These are phyloP conservation scores for Syrista parreyssii DNA, from an alignment of 2,888 invertebrate genomes.

Conservation along the genomic window DNA sequence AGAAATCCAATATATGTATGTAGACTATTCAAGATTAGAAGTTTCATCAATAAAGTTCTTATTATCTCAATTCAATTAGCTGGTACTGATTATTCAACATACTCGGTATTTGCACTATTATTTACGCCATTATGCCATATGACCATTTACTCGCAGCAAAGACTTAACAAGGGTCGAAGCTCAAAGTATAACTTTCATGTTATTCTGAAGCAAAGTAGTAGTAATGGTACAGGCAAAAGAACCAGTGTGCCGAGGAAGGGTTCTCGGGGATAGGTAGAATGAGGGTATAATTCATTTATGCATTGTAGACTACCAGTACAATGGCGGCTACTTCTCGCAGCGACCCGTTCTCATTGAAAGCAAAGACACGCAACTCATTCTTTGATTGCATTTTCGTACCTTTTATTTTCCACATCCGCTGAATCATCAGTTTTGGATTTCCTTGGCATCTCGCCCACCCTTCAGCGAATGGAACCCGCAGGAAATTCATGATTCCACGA, in stretches of 20 bases:
- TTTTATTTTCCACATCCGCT: conserved; percentile 6
- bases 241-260: background rate
- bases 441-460: too few species aligned
- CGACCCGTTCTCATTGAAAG: conserved; percentile 2
- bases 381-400: background rate
- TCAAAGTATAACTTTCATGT: background rate
- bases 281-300: conserved; percentile 25
- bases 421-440: too few species aligned
- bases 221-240: background rate
- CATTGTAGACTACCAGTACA: conserved; percentile 18
- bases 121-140: background rate
- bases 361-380: conserved; percentile 5
- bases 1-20: too few species aligned
- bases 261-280: background rate
- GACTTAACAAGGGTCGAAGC: conserved; percentile 42
- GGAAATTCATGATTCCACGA: too few species aligned
- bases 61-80: too few species aligned
- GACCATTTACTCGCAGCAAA: conserved; percentile 22
- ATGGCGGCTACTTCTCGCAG: conserved; percentile 7
- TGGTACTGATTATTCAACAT: too few species aligned
- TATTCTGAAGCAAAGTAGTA: background rate
- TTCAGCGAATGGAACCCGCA: too few species aligned
- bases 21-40: too few species aligned
- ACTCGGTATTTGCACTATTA: background rate
- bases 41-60: too few species aligned